Evolutionary conservation across 2,113 vertebrate genomes (phyloP).

Genomic region (Catagonus wagneri): DNA sequence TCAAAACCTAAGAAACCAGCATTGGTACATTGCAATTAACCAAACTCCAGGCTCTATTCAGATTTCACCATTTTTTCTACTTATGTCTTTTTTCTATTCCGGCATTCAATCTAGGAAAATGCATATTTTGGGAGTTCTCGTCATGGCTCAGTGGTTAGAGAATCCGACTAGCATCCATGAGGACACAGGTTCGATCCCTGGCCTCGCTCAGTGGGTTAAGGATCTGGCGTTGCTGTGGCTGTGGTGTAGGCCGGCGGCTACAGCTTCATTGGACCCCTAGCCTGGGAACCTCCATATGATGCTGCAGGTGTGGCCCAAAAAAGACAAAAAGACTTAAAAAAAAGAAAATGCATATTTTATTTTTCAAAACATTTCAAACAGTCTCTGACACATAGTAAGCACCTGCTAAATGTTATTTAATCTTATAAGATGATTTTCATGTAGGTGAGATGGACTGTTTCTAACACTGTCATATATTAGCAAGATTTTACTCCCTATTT

Average conservation of each 20-base stretch:
- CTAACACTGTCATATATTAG: background rate
- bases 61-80: constrained; percentile 34
- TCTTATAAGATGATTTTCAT: background rate
- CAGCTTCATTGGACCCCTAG: no score
- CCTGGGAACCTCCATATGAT: no score
- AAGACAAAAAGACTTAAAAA: no score
- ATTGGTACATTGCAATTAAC: background rate
- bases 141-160: no score
- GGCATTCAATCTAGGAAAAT: constrained; percentile 14
- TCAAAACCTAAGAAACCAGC: background rate
- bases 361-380: constrained; percentile 44
- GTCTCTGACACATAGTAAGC: background rate
- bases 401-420: constrained; percentile 26
- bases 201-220: no score
- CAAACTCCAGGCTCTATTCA: constrained; percentile 28
- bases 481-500: background rate
- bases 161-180: no score
- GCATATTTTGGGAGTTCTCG: no score
- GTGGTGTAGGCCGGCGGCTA: no score
- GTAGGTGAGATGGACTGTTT: background rate
- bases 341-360: constrained; percentile 15
- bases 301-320: no score
- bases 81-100: constrained; percentile 34
- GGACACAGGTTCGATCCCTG: no score
- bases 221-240: no score